Base-by-base conservation (phyloP, 2,797 vertebrate genomes). In the Linurgus olivaceus region DNA sequence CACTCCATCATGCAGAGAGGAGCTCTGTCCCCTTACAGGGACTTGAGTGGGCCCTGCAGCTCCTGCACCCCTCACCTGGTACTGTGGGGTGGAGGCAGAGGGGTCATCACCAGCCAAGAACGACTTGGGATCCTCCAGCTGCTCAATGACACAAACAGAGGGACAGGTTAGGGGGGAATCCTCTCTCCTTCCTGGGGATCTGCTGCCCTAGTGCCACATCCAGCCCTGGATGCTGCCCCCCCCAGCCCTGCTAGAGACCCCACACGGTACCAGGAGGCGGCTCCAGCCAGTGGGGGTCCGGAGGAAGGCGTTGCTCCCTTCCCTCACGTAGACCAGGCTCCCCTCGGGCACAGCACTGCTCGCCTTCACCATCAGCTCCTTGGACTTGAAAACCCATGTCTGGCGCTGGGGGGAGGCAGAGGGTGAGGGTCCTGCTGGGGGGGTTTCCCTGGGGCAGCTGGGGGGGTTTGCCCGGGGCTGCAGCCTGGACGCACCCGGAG, bases 351-450 rank as follows among this genome's bases (percentile, higher is more conserved):
- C 66, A 2, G 85, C 20, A 1, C 88, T 47, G 58, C 96, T 76
- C 1, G 94, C 84, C 72, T 94, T 88, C 90, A 93, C 79, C 97
- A 97, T 97, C 87, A 90, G 57, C 38, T 96, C 94, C 95, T 96
- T 96, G 71, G 95, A 94, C n/a, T 61, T 61, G 95, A 97, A 98
- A 29, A 96, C 50, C 96, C 96, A 96, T 0, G 83, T 96, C 70
- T 96, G 93, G 51, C 79, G 82, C 93, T 96, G 88, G 40, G 33
- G 82, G 84, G 44, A 9, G 6, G 51, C 42, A 78, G 89, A 52
- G n/a, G 51, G 18, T 89, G 76, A 73, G 1, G 45, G n/a, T 50
- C 68, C 31, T 3, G 71, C 47, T 48, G 50, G 1, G 37, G 24
- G 2, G 2, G 51, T 20, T 31, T n/a, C 29, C 51, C 50, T 13